Conservation (phyloP, 2,888 invertebrate species). For the Camponotus fellah region DNA sequence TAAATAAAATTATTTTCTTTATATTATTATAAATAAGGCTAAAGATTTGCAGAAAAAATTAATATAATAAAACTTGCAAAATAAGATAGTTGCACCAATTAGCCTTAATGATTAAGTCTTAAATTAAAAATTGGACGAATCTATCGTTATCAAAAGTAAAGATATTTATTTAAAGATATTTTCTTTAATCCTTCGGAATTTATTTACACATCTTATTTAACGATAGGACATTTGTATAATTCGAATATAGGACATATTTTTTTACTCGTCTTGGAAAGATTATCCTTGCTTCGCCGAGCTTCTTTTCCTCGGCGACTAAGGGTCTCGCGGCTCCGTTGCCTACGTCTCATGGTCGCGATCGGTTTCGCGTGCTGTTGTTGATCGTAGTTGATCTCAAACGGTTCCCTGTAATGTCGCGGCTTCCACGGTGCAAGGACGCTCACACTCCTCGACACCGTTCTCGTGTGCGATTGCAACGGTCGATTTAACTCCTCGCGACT, state of each 20-base stretch:
- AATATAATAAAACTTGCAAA: neutral
- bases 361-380: constrained; percentile 87
- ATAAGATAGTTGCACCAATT: neutral
- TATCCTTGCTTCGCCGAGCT: constrained; percentile 82
- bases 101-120: neutral
- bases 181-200: neutral
- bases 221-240: neutral
- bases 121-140: neutral
- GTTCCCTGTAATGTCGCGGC: constrained; percentile 91
- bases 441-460: constrained; percentile 92
- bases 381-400: constrained; percentile 93
- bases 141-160: neutral
- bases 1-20: neutral
- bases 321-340: constrained; percentile 83
- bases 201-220: neutral
- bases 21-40: neutral
- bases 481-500: constrained; percentile 92
- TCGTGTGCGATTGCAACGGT: constrained; percentile 89
- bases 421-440: constrained; percentile 95
- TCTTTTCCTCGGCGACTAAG: constrained; percentile 83
- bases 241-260: neutral
- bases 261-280: constrained; percentile 82
- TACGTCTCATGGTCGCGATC: constrained; percentile 84
- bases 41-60: neutral
- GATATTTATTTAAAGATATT: neutral